A percentile compares a stretch with the other conserved stretches of the same genome.
Evolutionary conservation across 2,113 vertebrate genomes (phyloP).

Genomic region (Pachypanchax playfairii): DNA sequence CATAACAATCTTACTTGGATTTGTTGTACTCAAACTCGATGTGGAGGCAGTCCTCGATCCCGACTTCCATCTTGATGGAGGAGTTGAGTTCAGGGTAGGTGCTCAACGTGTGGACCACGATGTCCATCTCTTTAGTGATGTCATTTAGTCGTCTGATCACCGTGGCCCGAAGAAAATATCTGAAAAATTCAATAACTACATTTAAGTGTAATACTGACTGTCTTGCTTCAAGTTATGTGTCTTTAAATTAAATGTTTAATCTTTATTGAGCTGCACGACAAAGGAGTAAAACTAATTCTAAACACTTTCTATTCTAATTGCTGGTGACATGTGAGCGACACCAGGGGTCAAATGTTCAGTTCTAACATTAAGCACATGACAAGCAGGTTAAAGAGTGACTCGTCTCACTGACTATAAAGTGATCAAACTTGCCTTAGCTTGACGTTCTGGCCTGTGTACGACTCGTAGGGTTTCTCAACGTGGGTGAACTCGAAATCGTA

Average conservation of each 20-base stretch:
- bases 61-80: slow-evolving; percentile 99
- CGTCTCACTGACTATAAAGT: slow-evolving; percentile 3
- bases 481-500: slow-evolving; percentile 99
- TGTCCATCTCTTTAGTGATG: slow-evolving; percentile 95
- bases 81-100: slow-evolving; percentile 96
- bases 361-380: background rate
- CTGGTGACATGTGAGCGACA: background rate
- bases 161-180: slow-evolving; percentile 96
- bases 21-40: slow-evolving; percentile 99
- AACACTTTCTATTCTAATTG: too few species aligned
- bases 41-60: slow-evolving; percentile 98
- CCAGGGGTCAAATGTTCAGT: background rate
- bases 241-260: too few species aligned
- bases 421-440: slow-evolving; percentile 86
- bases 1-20: slow-evolving; percentile 87
- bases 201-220: background rate
- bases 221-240: too few species aligned
- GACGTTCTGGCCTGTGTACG: slow-evolving; percentile 97
- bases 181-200: slow-evolving; percentile 56
- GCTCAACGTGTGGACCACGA: slow-evolving; percentile 95
- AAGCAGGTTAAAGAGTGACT: slow-evolving; percentile 32
- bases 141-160: slow-evolving; percentile 94
- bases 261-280: too few species aligned
- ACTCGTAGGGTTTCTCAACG: slow-evolving; percentile 97
- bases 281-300: too few species aligned